These are phyloP conservation scores for Lophura nycthemera DNA, from an alignment of 2,113 vertebrate genomes.

Conservation along the genomic window DNA sequence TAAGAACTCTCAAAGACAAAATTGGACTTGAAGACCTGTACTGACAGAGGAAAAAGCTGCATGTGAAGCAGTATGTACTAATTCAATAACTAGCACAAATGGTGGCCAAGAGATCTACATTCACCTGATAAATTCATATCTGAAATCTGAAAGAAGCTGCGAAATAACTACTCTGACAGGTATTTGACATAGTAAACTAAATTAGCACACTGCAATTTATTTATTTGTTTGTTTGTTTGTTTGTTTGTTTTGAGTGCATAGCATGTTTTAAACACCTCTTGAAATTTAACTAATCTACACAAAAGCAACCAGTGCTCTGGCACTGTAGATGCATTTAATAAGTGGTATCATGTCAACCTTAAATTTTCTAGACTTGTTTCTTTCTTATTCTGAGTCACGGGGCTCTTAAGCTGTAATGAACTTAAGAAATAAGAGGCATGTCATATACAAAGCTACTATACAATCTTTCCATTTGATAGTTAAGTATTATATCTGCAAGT, in stretches of 20 bases:
- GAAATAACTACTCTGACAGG: background rate
- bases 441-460: background rate
- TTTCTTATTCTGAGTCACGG: background rate
- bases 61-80: background rate
- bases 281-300: background rate
- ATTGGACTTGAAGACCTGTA: background rate
- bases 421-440: background rate
- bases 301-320: background rate
- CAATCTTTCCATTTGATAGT: background rate
- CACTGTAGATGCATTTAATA: background rate
- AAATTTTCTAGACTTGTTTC: background rate
- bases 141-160: background rate
- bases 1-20: background rate
- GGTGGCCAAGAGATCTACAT: background rate
- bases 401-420: background rate
- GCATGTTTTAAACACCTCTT: background rate
- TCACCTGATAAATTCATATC: background rate
- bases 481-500: background rate
- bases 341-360: background rate
- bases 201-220: background rate
- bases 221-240: background rate
- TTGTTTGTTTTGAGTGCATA: background rate
- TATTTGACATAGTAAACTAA: background rate
- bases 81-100: background rate
- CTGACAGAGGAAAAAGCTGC: background rate